Percentiles rank a stretch among this genome's conserved stretches.
Conservation (phyloP, 2,797 vertebrate genomes). For the Chiroxiphia lanceolata region DNA sequence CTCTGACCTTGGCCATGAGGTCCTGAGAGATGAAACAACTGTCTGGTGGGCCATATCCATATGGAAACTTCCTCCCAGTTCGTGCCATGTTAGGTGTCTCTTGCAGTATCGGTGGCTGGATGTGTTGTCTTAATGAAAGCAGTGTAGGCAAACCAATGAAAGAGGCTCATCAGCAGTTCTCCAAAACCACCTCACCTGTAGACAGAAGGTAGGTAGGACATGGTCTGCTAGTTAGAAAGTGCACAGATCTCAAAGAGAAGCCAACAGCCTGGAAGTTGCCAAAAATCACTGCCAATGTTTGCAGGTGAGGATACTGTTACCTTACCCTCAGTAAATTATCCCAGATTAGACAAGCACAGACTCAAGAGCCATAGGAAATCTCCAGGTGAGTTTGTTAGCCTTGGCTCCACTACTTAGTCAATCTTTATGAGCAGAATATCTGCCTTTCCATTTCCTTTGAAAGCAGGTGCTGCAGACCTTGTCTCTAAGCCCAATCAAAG, state of each 20-base stretch:
- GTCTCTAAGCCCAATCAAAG: neutral
- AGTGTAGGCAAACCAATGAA: neutral
- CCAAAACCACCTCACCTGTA: neutral
- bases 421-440: neutral
- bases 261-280: neutral
- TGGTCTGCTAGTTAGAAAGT: neutral
- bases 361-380: neutral
- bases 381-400: slow-evolving; percentile 4
- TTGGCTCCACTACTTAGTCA: neutral
- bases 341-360: neutral
- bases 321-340: neutral
- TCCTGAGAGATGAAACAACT: neutral
- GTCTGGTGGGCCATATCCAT: neutral
- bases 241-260: neutral
- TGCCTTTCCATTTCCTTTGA: neutral
- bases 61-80: neutral
- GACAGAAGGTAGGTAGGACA: neutral
- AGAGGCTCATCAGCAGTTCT: neutral
- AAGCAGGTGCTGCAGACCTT: slow-evolving; percentile 33
- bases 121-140: neutral
- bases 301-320: neutral
- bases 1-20: slow-evolving; percentile 24
- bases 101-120: neutral
- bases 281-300: neutral
- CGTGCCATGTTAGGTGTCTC: neutral